Percentiles rank a stretch among this genome's conserved stretches.
Conservation (phyloP, 2,888 invertebrate genomes). For the Lithosia quadra region DNA sequence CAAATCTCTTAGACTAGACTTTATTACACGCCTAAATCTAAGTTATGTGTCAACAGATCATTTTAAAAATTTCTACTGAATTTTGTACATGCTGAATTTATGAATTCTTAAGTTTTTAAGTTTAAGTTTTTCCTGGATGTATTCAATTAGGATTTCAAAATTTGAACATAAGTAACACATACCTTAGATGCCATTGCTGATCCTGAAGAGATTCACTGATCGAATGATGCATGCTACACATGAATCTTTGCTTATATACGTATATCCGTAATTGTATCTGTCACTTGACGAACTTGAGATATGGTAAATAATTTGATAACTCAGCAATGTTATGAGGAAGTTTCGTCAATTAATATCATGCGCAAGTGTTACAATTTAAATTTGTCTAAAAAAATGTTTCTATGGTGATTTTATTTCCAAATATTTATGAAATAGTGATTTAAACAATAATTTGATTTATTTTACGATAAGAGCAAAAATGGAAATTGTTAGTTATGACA, state of each 20-base stretch:
- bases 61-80: no score
- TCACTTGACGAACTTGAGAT: constrained; percentile 1
- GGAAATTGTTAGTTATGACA: no score
- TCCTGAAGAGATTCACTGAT: constrained; percentile 61
- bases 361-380: background rate
- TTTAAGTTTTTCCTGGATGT: background rate
- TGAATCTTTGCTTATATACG: constrained; percentile 63
- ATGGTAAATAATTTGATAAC: background rate
- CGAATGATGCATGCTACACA: constrained; percentile 60
- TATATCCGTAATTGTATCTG: constrained; percentile 4
- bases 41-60: no score
- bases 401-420: background rate
- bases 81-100: no score
- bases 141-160: background rate
- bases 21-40: no score
- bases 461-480: no score
- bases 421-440: background rate
- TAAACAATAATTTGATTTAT: no score
- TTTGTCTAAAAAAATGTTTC: background rate
- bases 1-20: no score
- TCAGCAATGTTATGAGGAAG: constrained; percentile 3
- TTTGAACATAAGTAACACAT: constrained; percentile 24
- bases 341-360: background rate
- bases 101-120: background rate
- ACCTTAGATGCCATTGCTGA: constrained; percentile 77